Evolutionary conservation across 2,797 vertebrate genomes (phyloP).

Genomic region (Rhinoraja longicauda): DNA sequence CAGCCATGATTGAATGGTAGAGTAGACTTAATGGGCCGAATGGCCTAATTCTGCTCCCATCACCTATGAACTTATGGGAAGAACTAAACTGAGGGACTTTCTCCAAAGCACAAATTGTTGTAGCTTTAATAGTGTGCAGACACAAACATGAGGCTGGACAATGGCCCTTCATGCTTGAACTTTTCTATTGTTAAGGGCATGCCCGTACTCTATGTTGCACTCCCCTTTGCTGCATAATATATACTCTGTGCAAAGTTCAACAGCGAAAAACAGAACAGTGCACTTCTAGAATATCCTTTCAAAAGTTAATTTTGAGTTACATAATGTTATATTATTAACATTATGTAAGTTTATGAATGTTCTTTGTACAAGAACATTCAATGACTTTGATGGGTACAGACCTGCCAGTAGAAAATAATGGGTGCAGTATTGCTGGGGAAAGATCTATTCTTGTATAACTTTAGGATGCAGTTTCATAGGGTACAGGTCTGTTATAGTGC

Average conservation of each 20-base stretch:
- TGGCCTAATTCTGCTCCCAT: too few species aligned
- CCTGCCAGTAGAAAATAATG: background rate
- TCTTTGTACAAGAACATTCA: background rate
- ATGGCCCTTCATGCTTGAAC: background rate
- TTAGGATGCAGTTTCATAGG: background rate
- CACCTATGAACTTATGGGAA: too few species aligned
- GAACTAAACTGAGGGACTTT: too few species aligned
- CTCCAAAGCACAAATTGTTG: too few species aligned
- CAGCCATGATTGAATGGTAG: too few species aligned
- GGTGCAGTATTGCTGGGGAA: background rate
- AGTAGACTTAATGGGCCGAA: too few species aligned
- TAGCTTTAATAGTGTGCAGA: too few species aligned
- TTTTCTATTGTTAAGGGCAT: background rate
- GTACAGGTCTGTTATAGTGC: background rate
- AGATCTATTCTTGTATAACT: background rate
- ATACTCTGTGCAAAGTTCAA: background rate
- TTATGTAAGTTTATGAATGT: background rate
- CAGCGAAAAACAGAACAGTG: background rate
- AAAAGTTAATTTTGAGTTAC: background rate
- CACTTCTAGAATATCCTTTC: background rate
- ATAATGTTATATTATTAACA: background rate
- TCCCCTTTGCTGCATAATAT: background rate
- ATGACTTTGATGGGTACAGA: background rate
- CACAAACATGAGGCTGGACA: background rate
- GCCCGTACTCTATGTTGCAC: background rate